Base-by-base conservation (phyloP, 2,797 vertebrate genomes). In the Denticeps clupeoides region DNA sequence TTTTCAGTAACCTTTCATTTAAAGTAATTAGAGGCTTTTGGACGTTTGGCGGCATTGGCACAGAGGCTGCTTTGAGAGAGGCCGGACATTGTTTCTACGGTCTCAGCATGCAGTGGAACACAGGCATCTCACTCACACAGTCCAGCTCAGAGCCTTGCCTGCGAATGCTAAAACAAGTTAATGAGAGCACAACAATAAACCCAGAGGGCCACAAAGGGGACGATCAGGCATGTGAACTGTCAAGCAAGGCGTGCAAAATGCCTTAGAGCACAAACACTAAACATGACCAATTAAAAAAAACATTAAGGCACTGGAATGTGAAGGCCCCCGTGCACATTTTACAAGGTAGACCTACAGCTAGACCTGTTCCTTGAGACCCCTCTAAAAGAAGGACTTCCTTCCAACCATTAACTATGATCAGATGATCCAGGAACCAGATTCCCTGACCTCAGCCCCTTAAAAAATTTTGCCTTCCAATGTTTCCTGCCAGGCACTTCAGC, bases 401-500 rank as follows among this genome's bases (percentile, higher is more conserved):
- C n/a, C n/a, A n/a, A n/a, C n/a, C n/a, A n/a, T n/a, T n/a, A n/a
- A n/a, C n/a, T n/a, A n/a, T n/a, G n/a, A n/a, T n/a, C n/a, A n/a
- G n/a, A n/a, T n/a, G n/a, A n/a, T n/a, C n/a, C n/a, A n/a, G n/a
- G n/a, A n/a, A n/a, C n/a, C n/a, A n/a, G n/a, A n/a, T n/a, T n/a
- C n/a, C n/a, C n/a, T n/a, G n/a, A n/a, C n/a, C n/a, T n/a, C n/a
- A n/a, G n/a, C n/a, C n/a, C n/a, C n/a, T n/a, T n/a, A n/a, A n/a
- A n/a, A n/a, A n/a, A n/a, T n/a, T n/a, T n/a, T n/a, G n/a, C n/a
- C n/a, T n/a, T n/a, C n/a, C n/a, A n/a, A n/a, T 44, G 18, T 44
- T 49, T 31, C 29, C 21, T 2, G 38, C 13, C 67, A 86, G 84
- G 35, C 42, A 64, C 72, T 86, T 25, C 84, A 86, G 62, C 59